Percentiles rank a stretch among this genome's conserved stretches.
Conservation (phyloP, 2,113 vertebrate genomes). For the Nothobranchius kuhntae region DNA sequence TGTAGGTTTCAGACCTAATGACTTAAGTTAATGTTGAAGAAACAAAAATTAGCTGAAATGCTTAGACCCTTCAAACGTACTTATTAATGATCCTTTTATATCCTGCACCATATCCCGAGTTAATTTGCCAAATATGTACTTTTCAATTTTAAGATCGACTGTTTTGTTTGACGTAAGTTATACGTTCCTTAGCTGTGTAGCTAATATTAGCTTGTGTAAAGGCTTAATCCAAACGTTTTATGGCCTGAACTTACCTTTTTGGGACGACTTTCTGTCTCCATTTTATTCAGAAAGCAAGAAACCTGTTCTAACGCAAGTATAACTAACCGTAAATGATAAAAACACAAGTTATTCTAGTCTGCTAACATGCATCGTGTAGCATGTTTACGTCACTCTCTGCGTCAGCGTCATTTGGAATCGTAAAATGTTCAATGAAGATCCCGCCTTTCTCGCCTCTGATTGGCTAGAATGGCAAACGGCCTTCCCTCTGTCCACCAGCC, state of each 20-base stretch:
- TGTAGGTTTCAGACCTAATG: too few species aligned
- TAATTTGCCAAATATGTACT: too few species aligned
- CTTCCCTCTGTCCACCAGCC: too few species aligned
- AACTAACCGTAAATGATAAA: accelerated
- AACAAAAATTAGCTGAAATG: too few species aligned
- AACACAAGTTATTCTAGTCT: not conserved
- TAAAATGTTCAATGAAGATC: too few species aligned
- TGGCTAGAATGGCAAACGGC: too few species aligned
- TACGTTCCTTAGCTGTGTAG: not conserved
- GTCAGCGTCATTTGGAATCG: too few species aligned
- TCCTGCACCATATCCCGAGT: too few species aligned
- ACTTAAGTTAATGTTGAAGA: too few species aligned
- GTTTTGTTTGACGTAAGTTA: not conserved
- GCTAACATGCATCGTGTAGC: not conserved
- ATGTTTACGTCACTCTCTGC: slow-evolving; percentile 26
- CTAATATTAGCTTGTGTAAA: slow-evolving; percentile 4
- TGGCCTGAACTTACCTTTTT: slow-evolving; percentile 64
- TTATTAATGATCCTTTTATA: too few species aligned
- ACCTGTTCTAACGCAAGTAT: not conserved
- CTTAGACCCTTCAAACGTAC: not conserved
- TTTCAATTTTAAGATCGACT: not conserved
- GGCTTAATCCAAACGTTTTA: too few species aligned
- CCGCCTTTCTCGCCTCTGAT: too few species aligned
- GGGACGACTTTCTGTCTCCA: slow-evolving; percentile 70
- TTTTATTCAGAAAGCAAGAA: slow-evolving; percentile 21